phyloP scores from a whole-genome alignment of 2,888 invertebrate genomes.

The Melanostoma mellinum region DNA sequence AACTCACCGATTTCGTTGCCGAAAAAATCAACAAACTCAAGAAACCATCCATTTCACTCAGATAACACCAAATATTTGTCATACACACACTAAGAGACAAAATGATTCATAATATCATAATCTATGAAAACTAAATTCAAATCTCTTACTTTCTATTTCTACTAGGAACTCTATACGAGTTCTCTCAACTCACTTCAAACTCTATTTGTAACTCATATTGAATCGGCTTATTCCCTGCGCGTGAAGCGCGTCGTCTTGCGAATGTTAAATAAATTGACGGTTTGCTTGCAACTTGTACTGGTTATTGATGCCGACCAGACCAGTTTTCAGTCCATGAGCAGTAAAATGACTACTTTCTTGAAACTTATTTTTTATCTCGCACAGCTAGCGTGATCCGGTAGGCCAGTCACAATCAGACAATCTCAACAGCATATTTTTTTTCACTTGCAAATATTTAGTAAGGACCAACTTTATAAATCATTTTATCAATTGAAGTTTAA shows the following conservation, averaged over 20 bases:
- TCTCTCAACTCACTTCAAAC: slow-evolving; percentile 15
- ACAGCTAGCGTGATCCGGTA: slow-evolving; percentile 27
- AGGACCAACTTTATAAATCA: slow-evolving; percentile 12
- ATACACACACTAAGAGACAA: slow-evolving; percentile 4
- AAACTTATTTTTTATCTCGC: slow-evolving; percentile 27
- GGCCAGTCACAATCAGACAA: slow-evolving; percentile 5
- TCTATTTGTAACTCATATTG: slow-evolving; percentile 2
- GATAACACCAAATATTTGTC: background rate
- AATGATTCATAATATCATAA: slow-evolving; percentile 17
- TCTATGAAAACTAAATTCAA: slow-evolving; percentile 46
- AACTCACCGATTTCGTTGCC: background rate
- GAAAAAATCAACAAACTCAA: background rate
- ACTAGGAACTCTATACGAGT: slow-evolving; percentile 19
- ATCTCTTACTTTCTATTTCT: slow-evolving; percentile 67
- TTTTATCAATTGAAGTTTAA: slow-evolving; percentile 27
- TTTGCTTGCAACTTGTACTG: slow-evolving; percentile 64
- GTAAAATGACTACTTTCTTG: slow-evolving; percentile 57
- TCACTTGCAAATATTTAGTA: slow-evolving; percentile 8
- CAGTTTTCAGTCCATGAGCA: slow-evolving; percentile 52
- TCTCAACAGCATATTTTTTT: slow-evolving; percentile 41
- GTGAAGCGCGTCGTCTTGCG: slow-evolving; percentile 59
- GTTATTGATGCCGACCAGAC: slow-evolving; percentile 61
- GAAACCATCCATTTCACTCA: background rate
- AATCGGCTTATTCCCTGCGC: slow-evolving; percentile 9
- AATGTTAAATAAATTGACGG: slow-evolving; percentile 64